Conservation (phyloP, 1,140 invertebrate species). For the Coelopa frigida region DNA sequence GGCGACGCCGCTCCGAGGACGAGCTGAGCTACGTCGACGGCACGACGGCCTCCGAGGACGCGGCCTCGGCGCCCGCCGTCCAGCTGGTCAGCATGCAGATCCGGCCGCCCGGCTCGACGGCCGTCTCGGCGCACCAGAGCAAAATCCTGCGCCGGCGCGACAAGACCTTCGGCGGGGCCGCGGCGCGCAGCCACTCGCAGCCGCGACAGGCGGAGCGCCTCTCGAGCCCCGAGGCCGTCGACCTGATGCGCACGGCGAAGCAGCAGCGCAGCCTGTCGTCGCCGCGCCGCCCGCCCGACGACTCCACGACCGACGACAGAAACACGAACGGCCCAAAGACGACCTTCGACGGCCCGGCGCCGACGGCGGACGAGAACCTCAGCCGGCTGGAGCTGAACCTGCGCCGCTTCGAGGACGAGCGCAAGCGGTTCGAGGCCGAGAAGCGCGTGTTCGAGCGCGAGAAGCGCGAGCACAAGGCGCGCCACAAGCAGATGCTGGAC, state of each 20-base stretch:
- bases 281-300: slow-evolving; percentile 27
- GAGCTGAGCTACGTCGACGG: slow-evolving; percentile 10
- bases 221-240: slow-evolving; percentile 28
- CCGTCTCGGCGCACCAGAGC: slow-evolving; percentile 38
- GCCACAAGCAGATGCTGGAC: slow-evolving; percentile 35
- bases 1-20: slow-evolving; percentile 9
- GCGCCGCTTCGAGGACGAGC: slow-evolving; percentile 40
- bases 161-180: slow-evolving; percentile 27
- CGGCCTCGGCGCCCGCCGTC: no score
- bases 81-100: slow-evolving; percentile 39
- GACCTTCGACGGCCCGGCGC: neutral
- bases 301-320: slow-evolving; percentile 35
- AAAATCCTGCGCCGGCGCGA: slow-evolving; percentile 38
- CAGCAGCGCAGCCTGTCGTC: slow-evolving; percentile 40
- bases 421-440: slow-evolving; percentile 38
- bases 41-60: slow-evolving; percentile 8
- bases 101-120: slow-evolving; percentile 20
- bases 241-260: slow-evolving; percentile 26
- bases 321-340: slow-evolving; percentile 17
- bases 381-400: slow-evolving; percentile 36
- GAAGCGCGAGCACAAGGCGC: slow-evolving; percentile 39
- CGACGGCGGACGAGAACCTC: slow-evolving; percentile 18
- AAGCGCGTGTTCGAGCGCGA: slow-evolving; percentile 38
- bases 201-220: slow-evolving; percentile 41
- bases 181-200: slow-evolving; percentile 46